A percentile compares a stretch with the other conserved stretches of the same genome.
Conservation (phyloP, 2,113 vertebrate genomes). For the Panthera uncia region DNA sequence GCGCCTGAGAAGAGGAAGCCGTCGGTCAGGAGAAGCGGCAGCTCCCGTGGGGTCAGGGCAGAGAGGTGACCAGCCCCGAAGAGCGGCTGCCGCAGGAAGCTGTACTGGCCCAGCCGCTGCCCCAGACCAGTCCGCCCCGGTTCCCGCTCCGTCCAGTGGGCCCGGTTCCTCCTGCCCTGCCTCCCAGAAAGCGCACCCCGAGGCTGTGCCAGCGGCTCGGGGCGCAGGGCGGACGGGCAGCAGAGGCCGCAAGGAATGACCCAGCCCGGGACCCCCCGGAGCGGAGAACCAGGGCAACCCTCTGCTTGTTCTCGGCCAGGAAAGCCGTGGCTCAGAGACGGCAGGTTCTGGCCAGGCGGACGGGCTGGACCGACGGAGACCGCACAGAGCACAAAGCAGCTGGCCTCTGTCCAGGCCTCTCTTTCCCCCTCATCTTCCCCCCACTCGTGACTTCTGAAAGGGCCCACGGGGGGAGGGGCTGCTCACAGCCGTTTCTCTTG, state of each 20-base stretch:
- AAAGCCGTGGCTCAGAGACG: not conserved
- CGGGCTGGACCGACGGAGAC: not conserved
- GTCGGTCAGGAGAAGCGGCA: slow-evolving; percentile 37
- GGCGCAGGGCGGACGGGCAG: not conserved
- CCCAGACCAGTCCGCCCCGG: not conserved
- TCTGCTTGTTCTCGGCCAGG: not conserved
- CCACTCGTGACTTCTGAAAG: not conserved
- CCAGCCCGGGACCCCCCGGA: too few relatives aligned
- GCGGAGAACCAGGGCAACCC: not conserved
- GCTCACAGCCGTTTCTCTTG: not conserved
- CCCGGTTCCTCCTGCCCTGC: not conserved
- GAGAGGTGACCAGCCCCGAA: not conserved
- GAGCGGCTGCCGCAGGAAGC: too few relatives aligned
- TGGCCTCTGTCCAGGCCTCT: not conserved
- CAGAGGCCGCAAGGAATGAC: not conserved
- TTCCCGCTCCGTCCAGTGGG: not conserved
- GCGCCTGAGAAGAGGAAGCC: slow-evolving; percentile 62
- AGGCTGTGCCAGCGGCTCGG: not conserved
- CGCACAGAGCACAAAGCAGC: not conserved
- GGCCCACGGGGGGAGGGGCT: not conserved
- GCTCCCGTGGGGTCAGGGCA: not conserved
- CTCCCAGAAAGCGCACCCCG: not conserved
- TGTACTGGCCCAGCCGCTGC: not conserved
- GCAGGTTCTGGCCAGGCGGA: not conserved
- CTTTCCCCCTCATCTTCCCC: not conserved